Base-by-base conservation (phyloP, 2,888 invertebrate genomes). In the Drosophila pseudotakahashii region DNA sequence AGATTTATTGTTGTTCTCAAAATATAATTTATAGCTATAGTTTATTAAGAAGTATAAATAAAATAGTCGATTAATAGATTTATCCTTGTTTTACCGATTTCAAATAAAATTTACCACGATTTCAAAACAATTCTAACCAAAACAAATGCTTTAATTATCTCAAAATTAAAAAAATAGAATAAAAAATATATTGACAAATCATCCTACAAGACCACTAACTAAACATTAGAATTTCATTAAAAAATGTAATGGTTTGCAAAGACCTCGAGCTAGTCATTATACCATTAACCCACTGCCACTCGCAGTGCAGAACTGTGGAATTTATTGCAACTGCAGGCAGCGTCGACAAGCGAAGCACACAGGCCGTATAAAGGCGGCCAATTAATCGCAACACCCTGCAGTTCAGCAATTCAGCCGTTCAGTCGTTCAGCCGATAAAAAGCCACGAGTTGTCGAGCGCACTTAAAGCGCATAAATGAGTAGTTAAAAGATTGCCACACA, bases 401-500 rank as follows among this genome's bases (percentile, higher is more conserved):
- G 60, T 9, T 14, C 39, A n/a, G 39, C 30, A n/a, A n/a, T n/a
- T n/a, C n/a, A n/a, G n/a, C n/a, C n/a, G n/a, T n/a, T n/a, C n/a
- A n/a, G n/a, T n/a, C n/a, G n/a, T n/a, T n/a, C 39, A n/a, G 39
- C 30, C 58, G 58, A 59, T 59, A 59, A 59, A 59, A 59, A 44
- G 16, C 44, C 73, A 13, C 42, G 13, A 13, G 26, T 57, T 23
- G 23, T 26, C 39, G 41, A 50, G 54, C 19, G 23, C 66, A 45
- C 67, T 74, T 74, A 52, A 36, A 55, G 54, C 54, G 55, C 67
- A 74, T 67, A 74, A 54, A 74, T 74, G 74, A 74, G 55, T 75
- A 53, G 75, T 77, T 47, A 51, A 68, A 51, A 64, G 63, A 74
- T 63, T 73, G 52, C 57, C 53, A 57, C 75, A 80, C 54, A 63